Conservation (phyloP, 2,113 vertebrate genomes). For the Dromiciops gliroides region DNA sequence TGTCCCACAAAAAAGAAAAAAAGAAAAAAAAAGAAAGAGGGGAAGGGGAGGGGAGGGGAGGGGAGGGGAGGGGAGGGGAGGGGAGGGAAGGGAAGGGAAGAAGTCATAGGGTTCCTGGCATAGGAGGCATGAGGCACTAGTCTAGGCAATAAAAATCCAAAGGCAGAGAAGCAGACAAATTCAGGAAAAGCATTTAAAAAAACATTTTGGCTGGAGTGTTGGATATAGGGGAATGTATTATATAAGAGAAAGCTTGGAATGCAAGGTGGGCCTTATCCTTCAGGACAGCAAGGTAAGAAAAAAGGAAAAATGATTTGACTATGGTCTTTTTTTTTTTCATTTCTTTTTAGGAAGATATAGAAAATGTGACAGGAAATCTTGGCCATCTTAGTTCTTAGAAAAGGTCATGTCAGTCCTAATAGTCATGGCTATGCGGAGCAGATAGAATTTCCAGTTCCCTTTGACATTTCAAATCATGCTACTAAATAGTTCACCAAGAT, state of each 20-base stretch:
- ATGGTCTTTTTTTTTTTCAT: background rate
- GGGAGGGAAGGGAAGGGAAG: too few species aligned
- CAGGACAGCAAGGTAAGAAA: background rate
- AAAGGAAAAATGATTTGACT: background rate
- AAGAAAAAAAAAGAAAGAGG: too few species aligned
- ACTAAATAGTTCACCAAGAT: background rate
- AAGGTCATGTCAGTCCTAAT: background rate
- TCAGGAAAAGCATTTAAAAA: background rate
- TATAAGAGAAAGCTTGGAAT: background rate
- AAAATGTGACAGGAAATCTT: background rate
- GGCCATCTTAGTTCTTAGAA: background rate
- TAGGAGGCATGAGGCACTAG: background rate
- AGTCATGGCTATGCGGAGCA: background rate
- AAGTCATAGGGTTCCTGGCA: background rate
- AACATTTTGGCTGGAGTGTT: background rate
- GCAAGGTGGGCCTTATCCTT: background rate
- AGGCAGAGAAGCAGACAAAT: background rate
- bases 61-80: too few species aligned
- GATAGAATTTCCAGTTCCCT: background rate
- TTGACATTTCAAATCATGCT: background rate
- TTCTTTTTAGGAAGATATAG: background rate
- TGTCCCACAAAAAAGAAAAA: too few species aligned
- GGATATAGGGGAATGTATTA: background rate
- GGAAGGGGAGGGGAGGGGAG: too few species aligned
- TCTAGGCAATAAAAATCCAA: background rate